These are phyloP conservation scores for Pogoniulus pusillus DNA, from an alignment of 2,797 vertebrate species.

Conservation along the genomic window DNA sequence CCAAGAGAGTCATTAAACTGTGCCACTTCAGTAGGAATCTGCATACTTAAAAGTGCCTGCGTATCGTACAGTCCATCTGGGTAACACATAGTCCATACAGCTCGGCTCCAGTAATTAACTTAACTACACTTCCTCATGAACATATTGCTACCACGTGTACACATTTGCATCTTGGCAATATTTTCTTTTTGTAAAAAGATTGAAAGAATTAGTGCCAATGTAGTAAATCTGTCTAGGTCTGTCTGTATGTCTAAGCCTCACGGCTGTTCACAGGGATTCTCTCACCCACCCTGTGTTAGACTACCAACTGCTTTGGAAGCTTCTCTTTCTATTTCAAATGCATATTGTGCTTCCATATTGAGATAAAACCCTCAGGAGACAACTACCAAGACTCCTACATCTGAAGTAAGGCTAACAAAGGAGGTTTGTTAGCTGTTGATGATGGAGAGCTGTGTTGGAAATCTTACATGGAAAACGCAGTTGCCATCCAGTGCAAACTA, in stretches of 20 bases:
- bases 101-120: constrained; percentile 55
- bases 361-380: constrained; percentile 37
- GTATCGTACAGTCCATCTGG: constrained; percentile 51
- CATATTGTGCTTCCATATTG: constrained; percentile 25
- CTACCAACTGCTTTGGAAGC: constrained; percentile 58
- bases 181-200: constrained; percentile 60
- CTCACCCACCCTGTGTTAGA: neutral
- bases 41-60: constrained; percentile 56
- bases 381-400: constrained; percentile 14
- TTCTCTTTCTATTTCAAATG: constrained; percentile 39
- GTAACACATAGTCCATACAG: constrained; percentile 43
- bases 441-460: neutral
- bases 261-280: neutral
- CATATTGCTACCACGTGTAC: constrained; percentile 69
- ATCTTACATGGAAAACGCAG: neutral
- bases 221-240: constrained; percentile 59
- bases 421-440: neutral
- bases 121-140: constrained; percentile 41
- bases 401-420: constrained; percentile 47
- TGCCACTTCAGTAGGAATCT: constrained; percentile 61
- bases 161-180: constrained; percentile 69
- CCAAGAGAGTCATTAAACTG: constrained; percentile 57
- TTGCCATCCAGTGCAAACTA: neutral
- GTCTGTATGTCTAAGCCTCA: constrained; percentile 59
- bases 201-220: constrained; percentile 55